Base-by-base conservation (phyloP, 2,888 invertebrate species). In the Erebia ligea region DNA sequence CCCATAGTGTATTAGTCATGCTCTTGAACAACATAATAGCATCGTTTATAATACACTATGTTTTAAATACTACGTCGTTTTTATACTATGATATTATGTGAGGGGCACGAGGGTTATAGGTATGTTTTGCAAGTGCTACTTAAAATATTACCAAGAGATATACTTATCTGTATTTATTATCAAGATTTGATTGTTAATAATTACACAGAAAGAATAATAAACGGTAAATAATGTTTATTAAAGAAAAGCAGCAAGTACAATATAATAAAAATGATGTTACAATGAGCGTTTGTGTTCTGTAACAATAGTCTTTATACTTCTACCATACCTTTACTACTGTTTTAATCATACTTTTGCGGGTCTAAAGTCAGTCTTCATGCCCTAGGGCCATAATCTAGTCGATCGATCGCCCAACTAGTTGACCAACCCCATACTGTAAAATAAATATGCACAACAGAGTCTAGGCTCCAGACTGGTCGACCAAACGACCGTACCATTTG, bases 21-120 rank as follows among this genome's bases (percentile, higher is more conserved):
- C 34, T 58, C 34, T 11, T 34, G 8, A 21, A 56, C 56, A 19
- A 15, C 34, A 34, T 15, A 54, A 54, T 19, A 15, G 57, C 57
- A 34, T 34, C 34, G 57, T 58, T 58, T 34, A 58, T 58, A 25
- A 58, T 54, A 57, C 15, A n/a, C n/a, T n/a, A n/a, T n/a, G n/a
- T n/a, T n/a, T n/a, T n/a, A n/a, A n/a, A n/a, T n/a, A n/a, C n/a
- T n/a, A n/a, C n/a, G n/a, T n/a, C n/a, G n/a, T n/a, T n/a, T n/a
- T n/a, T n/a, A n/a, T 52, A 52, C 17, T 57, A 57, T 15, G 34
- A 57, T 15, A 15, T 15, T 34, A 25, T 15, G 34, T 13, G n/a
- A 58, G 34, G n/a, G 57, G 57, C 57, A 34, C 57, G 9, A 25
- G 15, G 57, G 59, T 34, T 57, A 11, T 10, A 56, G 2, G n/a